Base-by-base conservation (phyloP, 1,140 invertebrate genomes). In the Philopotamus ludificatus region DNA sequence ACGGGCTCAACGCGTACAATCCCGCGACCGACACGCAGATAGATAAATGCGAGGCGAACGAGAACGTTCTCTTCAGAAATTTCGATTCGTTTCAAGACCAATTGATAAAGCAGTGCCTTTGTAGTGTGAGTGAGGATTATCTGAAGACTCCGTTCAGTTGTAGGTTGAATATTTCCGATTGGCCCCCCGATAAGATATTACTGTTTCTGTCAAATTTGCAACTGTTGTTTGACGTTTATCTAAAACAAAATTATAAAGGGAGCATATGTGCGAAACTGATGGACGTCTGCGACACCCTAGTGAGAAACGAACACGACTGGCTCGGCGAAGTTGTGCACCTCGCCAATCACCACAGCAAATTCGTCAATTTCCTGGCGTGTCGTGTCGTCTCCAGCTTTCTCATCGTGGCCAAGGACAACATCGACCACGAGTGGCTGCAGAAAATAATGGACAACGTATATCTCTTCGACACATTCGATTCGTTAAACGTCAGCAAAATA, bases 271-370 rank as follows among this genome's bases (percentile, higher is more conserved):
- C 86, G 23, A 85, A 86, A 66, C 84, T 94, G 28, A 86, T 87
- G 74, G 86, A 89, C 71, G 85, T 91, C 12, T 91, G 90, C 77
- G 87, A 91, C 71, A 85, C 86, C n/a, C 79, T 94, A 23, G 86
- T 91, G 65, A 81, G 86, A 45, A 91, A 93, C 75, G 88, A 90
- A 75, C 86, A 90, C 72, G 89, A 88, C 50, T 86, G 93, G 68
- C 87, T 93, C 45, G 89, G 91, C 71, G 89, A 93, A 77, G 86
- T 94, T 54, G 86, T 94, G 45, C 87, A 90, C 47, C 79, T 93
- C 54, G 85, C 89, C 0, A 86, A 88, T 68, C 88, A 88, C 70
- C 83, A 85, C 45, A 89, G 92, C 79, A 86, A 87, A 73, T 94
- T 89, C 75, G 84, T 94, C 61, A 89, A 88, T 70, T 93, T 90